Base-by-base conservation (phyloP, 2,113 vertebrate species). In the Daphoenositta chrysoptera region DNA sequence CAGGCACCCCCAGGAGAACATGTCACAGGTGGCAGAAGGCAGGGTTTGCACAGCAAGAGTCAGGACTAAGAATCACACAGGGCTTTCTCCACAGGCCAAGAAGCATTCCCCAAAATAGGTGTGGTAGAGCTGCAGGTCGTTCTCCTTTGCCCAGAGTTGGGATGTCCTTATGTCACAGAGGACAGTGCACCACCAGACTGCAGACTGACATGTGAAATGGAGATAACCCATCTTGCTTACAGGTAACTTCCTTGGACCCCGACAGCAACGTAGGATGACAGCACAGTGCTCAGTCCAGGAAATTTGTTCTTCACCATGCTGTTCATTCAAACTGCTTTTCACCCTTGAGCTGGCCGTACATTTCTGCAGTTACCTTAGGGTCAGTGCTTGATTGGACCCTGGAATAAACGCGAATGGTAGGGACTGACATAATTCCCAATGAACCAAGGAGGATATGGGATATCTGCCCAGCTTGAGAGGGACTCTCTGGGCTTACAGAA, bases 181-280 rank as follows among this genome's bases (percentile, higher is more conserved):
- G 26, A 5, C 4, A 57, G 37, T 4, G 11, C 9, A 17, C 27
- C 26, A 11, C 21, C 2, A 0, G 65, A 9, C 40, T 37, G 30
- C 35, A 37, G 53, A 17, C 39, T 30, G 53, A 8, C 0, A 0
- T 3, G 11, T 37, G 47, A 76, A 48, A 48, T 3, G 11, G 35
- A 66, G 28, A 39, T 20, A 63, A 30, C 6, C 4, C 1, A 0
- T 37, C 33, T 60, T 42, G 22, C 48, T 53, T 30, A 23, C 33
- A 37, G 40, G 35, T 40, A 31, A 39, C 17, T 65, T 50, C n/a
- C 61, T 33, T 78, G 81, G 23, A 73, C 31, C 7, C 9, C 0
- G 0, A 24, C 0, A 60, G 48, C 66, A 68, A 13, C 7, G 13
- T 0, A 35, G 8, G 22, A 9, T n/a, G 31, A 15, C 18, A 70